Evolutionary conservation across 2,113 vertebrate species (phyloP), one percentile per base, ranked within the genome.

Genomic region (Passer montanus): DNA sequence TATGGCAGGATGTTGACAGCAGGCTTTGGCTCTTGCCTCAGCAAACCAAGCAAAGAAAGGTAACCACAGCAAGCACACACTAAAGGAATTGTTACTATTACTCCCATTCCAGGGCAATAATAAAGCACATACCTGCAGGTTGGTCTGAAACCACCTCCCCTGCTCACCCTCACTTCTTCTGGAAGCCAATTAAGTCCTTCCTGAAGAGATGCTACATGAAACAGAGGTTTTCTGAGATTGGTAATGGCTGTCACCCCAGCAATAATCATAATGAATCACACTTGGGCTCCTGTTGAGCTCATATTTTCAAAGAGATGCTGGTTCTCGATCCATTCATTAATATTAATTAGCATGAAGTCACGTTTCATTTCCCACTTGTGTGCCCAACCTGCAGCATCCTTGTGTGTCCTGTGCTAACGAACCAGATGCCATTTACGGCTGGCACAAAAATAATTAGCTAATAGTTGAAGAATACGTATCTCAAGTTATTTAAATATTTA

Each of bases 361-460:
- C 41, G 9, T 95, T 95, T 97, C 79, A 90, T 92, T 94, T 95
- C 89, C 78, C 92, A 82, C 60, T 92, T 73, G 46, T 46, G 75
- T 64, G 74, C 76, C 90, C 89, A 95, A 93, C 82, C 75, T 96
- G 80, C 93, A 86, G 89, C 76, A 95, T 93, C 79, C 66, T 97
- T 83, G 78, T 83, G 70, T 91, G 75, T 91, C 90, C 83, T 49
- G 62, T n/a, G 84, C 93, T 94, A 87, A 96, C 11, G 49, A 95
- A 75, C 92, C 94, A 95, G 93, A 93, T 90, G 94, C 92, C 90
- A 43, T 87, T 96, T 95, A 93, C 0, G 84, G 72, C 90, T 93
- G 90, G 86, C 94, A 96, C 63, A 85, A 82, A 95, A 96, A 95
- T 97, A 97, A 97, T 97, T 97, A 96, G 80, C 94, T 95, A 95